Conservation (phyloP, 2,797 vertebrate species). For the Cossypha heuglini region DNA sequence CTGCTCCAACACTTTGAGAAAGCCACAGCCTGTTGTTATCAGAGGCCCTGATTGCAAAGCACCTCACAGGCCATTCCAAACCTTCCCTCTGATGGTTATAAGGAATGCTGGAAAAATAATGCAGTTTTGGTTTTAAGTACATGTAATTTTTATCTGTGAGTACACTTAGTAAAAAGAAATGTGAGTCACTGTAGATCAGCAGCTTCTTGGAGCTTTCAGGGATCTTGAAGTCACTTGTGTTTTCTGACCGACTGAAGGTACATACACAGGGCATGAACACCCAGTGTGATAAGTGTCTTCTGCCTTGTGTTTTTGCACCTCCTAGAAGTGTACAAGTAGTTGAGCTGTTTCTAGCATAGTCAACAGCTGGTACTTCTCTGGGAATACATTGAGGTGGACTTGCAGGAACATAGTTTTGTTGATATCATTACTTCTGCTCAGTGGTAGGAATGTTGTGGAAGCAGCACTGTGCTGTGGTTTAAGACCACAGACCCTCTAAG, state of each 20-base stretch:
- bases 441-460: not conserved
- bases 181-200: not conserved
- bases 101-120: not conserved
- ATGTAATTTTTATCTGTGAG: not conserved
- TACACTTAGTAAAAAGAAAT: not conserved
- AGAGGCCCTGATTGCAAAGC: not conserved
- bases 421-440: not conserved
- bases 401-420: not conserved
- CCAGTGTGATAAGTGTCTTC: not conserved
- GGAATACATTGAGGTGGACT: not conserved
- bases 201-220: not conserved
- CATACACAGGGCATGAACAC: not conserved
- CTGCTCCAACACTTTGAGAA: not conserved
- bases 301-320: not conserved
- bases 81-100: not conserved
- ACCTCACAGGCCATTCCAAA: not conserved
- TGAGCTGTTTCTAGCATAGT: not conserved
- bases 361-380: not conserved
- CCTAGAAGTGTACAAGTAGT: not conserved
- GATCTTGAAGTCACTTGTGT: not conserved
- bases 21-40: not conserved
- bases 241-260: not conserved
- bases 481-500: not conserved
- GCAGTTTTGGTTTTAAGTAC: not conserved
- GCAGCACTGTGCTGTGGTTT: not conserved